Evolutionary conservation across 2,888 invertebrate genomes (phyloP), one percentile per base, ranked within the genome.

Genomic region (Lasioglossum villosulum): DNA sequence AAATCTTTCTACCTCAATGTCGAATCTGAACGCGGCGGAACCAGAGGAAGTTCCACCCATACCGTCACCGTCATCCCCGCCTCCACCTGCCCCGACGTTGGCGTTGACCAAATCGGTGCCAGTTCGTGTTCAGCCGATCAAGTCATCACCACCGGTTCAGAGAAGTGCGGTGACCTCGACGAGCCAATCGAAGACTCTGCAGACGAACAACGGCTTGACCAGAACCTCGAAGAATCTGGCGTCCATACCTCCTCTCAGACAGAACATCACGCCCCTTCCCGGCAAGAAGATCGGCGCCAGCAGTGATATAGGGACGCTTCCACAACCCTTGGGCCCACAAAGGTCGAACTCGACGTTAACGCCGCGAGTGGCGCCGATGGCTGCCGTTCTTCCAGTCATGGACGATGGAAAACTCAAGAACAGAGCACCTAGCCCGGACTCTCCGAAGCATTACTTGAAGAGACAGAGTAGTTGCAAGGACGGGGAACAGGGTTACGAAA

Each of bases 261-360:
- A 95, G 75, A 95, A 86, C 77, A 94, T 95, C 10, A 93, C 94
- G 3, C 94, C 94, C 12, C 81, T 94, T 59, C 92, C 93, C 10
- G 93, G 94, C 1, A 94, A 94, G 63, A 94, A 93, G 78, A 77
- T 83, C 30, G 82, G 86, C 19, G 74, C 88, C 8, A 87, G 86
- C 23, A 88, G 85, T 34, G 93, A 91, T 78, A 27, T 88, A 42
- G 84, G 88, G 52, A 80, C 88, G 10, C 72, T 90, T 1, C 79
- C 90, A 6, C 93, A 92, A 75, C 95, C 95, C 1, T 87, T 94
- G 48, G 95, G 95, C 10, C 95, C 95, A 2, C 95, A 95, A 78
- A 90, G 95, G 34, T 95, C 95, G 6, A 95, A 95, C 75, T 95
- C 95, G 0, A 95, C 95, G 0, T 77, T 95, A 27, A 95, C 94